Evolutionary conservation across 2,113 vertebrate species (phyloP).

Genomic region (Steatornis caripensis): DNA sequence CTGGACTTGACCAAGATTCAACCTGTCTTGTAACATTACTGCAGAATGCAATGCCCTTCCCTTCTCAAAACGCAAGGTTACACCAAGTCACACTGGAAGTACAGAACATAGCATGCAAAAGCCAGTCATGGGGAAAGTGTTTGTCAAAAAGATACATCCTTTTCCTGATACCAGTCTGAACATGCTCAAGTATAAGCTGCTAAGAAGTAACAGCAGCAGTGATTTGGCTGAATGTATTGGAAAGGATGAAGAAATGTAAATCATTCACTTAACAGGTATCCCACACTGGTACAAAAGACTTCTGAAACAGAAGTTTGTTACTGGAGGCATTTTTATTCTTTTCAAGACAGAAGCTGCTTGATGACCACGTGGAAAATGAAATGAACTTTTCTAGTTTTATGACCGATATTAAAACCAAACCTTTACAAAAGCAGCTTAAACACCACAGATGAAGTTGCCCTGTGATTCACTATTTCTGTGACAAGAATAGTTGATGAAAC

Average conservation of each 20-base stretch:
- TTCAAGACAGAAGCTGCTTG: not conserved
- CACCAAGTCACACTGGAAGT: not conserved
- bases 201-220: not conserved
- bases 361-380: not conserved
- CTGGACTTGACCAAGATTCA: not conserved
- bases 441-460: not conserved
- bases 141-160: not conserved
- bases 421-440: not conserved
- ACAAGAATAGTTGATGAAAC: not conserved
- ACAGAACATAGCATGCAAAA: not conserved
- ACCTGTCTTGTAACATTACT: not conserved
- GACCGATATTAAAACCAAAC: not conserved
- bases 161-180: not conserved
- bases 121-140: not conserved
- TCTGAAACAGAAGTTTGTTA: not conserved
- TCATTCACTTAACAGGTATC: not conserved
- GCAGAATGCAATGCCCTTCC: not conserved
- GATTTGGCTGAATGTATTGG: not conserved
- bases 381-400: not conserved
- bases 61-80: not conserved
- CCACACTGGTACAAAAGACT: not conserved
- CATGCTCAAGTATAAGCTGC: not conserved
- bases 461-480: not conserved
- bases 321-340: not conserved
- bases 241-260: not conserved